Evolutionary conservation across 2,797 vertebrate genomes (phyloP).

Genomic region (Hipposideros larvatus): DNA sequence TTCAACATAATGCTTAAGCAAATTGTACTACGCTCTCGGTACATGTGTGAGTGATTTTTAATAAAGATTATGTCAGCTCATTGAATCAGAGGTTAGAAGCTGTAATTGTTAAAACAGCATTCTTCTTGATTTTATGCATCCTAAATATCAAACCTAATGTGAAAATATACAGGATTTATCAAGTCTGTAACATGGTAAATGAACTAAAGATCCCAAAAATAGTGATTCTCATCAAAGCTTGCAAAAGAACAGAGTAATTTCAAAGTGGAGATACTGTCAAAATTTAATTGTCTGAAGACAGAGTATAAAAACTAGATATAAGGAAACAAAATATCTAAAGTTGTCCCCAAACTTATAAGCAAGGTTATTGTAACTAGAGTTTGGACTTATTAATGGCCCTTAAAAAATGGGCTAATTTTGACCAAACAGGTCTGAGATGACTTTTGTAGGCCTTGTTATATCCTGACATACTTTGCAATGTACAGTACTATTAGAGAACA

Average conservation of each 20-base stretch:
- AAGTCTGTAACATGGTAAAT: not conserved
- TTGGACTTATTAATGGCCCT: not conserved
- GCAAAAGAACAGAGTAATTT: not conserved
- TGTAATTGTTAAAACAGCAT: constrained; percentile 29
- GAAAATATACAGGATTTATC: constrained; percentile 38
- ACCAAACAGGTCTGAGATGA: not conserved
- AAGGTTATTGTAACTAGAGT: not conserved
- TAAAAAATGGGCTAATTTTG: not conserved
- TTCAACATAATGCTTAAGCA: not conserved
- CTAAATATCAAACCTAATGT: not conserved
- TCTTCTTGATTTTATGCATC: constrained; percentile 32
- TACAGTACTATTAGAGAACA: not conserved
- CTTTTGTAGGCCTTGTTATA: not conserved
- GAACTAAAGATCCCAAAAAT: not conserved
- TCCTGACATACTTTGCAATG: not conserved
- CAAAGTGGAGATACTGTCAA: not conserved
- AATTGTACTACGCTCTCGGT: not conserved
- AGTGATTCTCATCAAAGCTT: not conserved
- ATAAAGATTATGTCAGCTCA: constrained; percentile 13
- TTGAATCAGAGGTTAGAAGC: not conserved
- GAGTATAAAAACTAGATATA: not conserved
- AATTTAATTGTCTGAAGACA: not conserved
- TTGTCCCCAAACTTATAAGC: not conserved
- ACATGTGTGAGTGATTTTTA: not conserved
- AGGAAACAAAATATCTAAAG: not conserved